Evolutionary conservation across 2,888 invertebrate genomes (phyloP).

Genomic region (Tetropium fuscum): DNA sequence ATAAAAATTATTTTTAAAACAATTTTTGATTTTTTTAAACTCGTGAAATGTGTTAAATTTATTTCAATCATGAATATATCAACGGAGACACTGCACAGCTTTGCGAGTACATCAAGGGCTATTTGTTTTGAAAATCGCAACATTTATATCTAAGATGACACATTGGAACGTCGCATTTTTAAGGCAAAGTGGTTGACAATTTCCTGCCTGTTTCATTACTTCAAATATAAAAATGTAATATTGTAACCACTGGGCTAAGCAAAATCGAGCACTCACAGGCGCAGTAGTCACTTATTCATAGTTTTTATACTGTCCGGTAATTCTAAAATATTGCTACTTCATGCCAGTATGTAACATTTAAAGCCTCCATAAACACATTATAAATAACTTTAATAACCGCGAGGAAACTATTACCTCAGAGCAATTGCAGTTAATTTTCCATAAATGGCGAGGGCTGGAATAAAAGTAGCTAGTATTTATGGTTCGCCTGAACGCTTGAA

Average conservation of each 20-base stretch:
- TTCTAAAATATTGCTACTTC: background rate
- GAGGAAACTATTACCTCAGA: background rate
- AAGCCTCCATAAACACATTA: background rate
- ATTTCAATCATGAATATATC: conserved; percentile 12
- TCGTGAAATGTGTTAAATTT: conserved; percentile 9
- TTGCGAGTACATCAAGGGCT: background rate
- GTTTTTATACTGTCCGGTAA: background rate
- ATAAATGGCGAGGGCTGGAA: background rate
- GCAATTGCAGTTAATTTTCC: background rate
- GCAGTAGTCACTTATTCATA: background rate
- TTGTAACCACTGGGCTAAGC: no score
- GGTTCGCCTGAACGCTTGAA: conserved; percentile 18
- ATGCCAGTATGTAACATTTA: background rate
- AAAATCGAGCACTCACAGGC: no score
- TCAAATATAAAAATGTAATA: no score
- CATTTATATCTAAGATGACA: no score
- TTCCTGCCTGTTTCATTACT: no score
- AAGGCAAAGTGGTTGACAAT: no score
- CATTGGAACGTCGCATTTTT: no score
- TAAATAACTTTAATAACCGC: conserved; percentile 7
- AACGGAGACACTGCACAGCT: background rate
- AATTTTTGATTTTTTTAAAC: no score
- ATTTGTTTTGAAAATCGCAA: no score
- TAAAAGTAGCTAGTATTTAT: conserved; percentile 21
- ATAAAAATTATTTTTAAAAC: no score